Conservation (phyloP, 2,888 invertebrate genomes). For the Mellilla xanthometata region DNA sequence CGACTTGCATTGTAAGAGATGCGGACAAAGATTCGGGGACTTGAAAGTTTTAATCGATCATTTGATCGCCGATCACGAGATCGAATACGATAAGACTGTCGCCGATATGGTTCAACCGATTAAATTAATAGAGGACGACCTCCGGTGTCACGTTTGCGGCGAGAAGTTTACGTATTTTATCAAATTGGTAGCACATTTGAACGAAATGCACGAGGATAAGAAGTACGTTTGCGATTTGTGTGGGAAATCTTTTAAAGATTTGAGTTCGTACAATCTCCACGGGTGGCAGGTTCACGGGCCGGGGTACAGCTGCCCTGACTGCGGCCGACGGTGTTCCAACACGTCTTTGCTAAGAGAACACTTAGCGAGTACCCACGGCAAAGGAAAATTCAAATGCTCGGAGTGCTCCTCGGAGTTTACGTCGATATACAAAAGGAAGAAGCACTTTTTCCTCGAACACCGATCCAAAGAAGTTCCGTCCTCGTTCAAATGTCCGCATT, state of each 20-base stretch:
- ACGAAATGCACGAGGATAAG: constrained; percentile 17
- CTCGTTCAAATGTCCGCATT: constrained; percentile 44
- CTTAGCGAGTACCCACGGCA: constrained; percentile 41
- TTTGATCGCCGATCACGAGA: constrained; percentile 30
- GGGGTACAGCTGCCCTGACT: constrained; percentile 39
- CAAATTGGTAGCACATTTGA: constrained; percentile 20
- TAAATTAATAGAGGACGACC: constrained; percentile 23
- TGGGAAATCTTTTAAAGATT: constrained; percentile 18
- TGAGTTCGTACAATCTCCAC: constrained; percentile 10
- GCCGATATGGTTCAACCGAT: constrained; percentile 18
- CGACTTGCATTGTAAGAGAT: constrained; percentile 30
- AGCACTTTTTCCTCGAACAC: constrained; percentile 43
- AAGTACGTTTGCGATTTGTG: constrained; percentile 24
- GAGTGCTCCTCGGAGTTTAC: constrained; percentile 44
- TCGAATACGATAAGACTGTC: constrained; percentile 12
- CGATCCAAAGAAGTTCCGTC: constrained; percentile 33
- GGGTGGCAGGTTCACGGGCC: constrained; percentile 20
- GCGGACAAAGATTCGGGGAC: constrained; percentile 24
- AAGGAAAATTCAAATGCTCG: constrained; percentile 39
- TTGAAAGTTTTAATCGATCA: constrained; percentile 33
- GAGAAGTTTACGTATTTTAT: constrained; percentile 24
- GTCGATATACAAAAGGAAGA: constrained; percentile 40
- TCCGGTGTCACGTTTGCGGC: constrained; percentile 18
- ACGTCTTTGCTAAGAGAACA: constrained; percentile 28
- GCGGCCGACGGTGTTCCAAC: constrained; percentile 38